Percentiles rank a stretch among this genome's conserved stretches.
These are phyloP conservation scores for Bos javanicus DNA, from an alignment of 2,113 vertebrate species.

Conservation along the genomic window DNA sequence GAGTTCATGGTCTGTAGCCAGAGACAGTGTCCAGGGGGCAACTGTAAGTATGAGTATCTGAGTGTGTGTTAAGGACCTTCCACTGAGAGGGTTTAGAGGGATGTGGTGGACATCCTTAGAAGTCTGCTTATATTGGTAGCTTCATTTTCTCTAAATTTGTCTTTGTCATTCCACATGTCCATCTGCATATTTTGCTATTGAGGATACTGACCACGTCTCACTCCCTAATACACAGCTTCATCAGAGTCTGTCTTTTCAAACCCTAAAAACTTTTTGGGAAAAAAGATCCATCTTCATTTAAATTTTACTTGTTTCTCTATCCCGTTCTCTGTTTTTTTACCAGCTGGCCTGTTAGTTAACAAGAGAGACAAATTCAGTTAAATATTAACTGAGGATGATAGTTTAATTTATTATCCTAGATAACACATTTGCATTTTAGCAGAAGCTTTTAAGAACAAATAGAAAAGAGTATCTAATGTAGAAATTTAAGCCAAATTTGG, in stretches of 20 bases:
- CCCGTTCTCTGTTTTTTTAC: not conserved
- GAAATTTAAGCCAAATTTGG: slow-evolving; percentile 30
- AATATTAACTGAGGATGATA: slow-evolving; percentile 45
- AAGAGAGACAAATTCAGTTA: slow-evolving; percentile 59
- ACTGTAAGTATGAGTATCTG: not conserved
- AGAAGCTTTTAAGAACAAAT: slow-evolving; percentile 25
- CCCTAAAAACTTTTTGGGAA: not conserved
- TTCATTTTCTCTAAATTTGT: slow-evolving; percentile 5
- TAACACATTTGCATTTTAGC: slow-evolving; percentile 44
- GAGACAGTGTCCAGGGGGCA: not conserved
- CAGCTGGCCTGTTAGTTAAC: slow-evolving; percentile 37
- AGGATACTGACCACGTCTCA: not conserved
- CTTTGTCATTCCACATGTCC: not conserved
- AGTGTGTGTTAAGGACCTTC: not conserved
- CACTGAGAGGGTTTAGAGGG: not conserved
- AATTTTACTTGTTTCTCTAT: not conserved
- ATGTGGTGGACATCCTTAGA: not conserved
- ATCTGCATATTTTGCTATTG: not conserved
- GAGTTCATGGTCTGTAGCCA: not conserved
- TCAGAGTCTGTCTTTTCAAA: not conserved
- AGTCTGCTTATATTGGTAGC: not conserved
- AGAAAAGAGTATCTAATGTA: not conserved
- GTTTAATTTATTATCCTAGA: slow-evolving; percentile 50
- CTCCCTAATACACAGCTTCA: not conserved
- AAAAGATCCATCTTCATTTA: slow-evolving; percentile 3